Evolutionary conservation across 2,888 invertebrate species (phyloP).

Genomic region (Dione vanillae): DNA sequence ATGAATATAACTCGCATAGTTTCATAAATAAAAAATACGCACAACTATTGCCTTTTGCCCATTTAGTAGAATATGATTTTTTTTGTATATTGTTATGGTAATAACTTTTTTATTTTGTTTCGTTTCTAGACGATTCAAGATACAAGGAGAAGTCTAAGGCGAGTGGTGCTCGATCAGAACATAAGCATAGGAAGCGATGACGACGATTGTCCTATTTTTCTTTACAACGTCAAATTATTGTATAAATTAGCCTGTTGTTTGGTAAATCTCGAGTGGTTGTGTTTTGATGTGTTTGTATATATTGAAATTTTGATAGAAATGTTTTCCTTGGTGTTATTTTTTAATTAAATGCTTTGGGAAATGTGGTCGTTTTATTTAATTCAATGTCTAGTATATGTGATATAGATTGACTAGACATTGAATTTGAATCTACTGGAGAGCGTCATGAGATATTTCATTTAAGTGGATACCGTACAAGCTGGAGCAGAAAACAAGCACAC

Average conservation of each 20-base stretch:
- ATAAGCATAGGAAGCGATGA: constrained; percentile 73
- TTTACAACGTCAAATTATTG: neutral
- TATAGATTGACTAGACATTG: neutral
- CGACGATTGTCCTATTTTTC: neutral
- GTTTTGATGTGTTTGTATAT: constrained; percentile 6
- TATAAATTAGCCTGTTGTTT: neutral
- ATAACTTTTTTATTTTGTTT: neutral
- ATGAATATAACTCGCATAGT: too few relatives aligned
- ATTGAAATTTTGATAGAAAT: neutral
- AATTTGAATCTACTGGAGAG: neutral
- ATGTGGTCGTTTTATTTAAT: neutral
- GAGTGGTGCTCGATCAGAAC: constrained; percentile 70
- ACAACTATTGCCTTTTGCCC: too few relatives aligned
- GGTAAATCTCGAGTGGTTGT: constrained; percentile 4
- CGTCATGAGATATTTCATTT: too few relatives aligned
- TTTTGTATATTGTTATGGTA: neutral
- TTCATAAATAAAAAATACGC: too few relatives aligned
- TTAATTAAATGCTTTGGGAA: neutral
- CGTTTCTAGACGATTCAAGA: constrained; percentile 67
- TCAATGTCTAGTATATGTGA: too few relatives aligned
- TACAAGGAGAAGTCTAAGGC: constrained; percentile 75
- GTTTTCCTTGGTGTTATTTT: neutral
- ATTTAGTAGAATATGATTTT: too few relatives aligned
- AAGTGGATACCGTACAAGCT: too few relatives aligned
- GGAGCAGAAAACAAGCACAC: too few relatives aligned